A percentile compares a stretch with the other conserved stretches of the same genome.
Conservation (phyloP, 2,797 vertebrate species). For the Melanotaenia nigrans region DNA sequence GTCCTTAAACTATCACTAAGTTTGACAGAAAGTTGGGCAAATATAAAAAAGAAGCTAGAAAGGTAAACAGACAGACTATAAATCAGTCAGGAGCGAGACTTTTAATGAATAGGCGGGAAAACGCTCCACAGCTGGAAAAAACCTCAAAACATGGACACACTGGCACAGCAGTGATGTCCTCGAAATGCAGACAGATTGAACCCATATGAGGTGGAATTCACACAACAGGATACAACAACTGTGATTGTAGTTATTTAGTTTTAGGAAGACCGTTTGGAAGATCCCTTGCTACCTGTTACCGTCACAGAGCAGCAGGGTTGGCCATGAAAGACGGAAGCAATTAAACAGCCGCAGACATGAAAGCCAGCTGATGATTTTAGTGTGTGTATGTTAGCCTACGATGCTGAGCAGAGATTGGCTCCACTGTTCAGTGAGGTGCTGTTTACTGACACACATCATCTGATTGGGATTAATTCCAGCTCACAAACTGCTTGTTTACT, state of each 20-base stretch:
- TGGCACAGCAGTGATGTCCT: neutral
- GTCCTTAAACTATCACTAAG: constrained; percentile 11
- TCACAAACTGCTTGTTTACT: constrained; percentile 2
- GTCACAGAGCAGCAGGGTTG: neutral
- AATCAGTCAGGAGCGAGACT: constrained; percentile 17
- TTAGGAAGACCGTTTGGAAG: constrained; percentile 5
- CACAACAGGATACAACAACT: constrained; percentile 2
- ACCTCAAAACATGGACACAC: too few relatives aligned
- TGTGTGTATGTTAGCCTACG: neutral
- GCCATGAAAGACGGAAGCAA: too few relatives aligned
- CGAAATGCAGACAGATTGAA: neutral
- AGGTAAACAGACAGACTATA: constrained; percentile 12
- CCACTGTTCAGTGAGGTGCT: constrained; percentile 22
- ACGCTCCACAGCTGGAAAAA: neutral
- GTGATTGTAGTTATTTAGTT: constrained; percentile 16
- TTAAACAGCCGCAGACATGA: neutral
- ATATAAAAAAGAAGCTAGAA: constrained; percentile 3
- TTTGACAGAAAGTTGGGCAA: constrained; percentile 34
- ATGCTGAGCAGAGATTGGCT: neutral
- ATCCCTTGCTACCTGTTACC: neutral
- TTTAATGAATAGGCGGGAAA: constrained; percentile 14
- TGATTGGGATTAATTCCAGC: constrained; percentile 67
- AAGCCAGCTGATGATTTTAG: neutral
- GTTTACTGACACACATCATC: constrained; percentile 35
- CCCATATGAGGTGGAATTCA: neutral